phyloP scores from a whole-genome alignment of 1,140 invertebrate genomes.

The Potamilus streckersoni region DNA sequence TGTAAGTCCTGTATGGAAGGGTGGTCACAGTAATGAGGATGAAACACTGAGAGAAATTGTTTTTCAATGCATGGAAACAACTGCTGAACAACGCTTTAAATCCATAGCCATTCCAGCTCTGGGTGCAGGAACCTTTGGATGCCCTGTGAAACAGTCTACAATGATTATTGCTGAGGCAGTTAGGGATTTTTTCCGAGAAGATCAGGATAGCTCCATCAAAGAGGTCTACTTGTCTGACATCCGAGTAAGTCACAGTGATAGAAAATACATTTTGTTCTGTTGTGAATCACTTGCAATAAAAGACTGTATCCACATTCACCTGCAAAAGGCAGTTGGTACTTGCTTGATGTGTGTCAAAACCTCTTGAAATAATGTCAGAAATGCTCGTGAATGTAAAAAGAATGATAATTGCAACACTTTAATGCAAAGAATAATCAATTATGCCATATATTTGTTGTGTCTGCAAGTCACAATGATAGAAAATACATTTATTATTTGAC shows the following conservation, averaged over 20 bases:
- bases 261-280: too few species aligned
- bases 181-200: conserved; percentile 24
- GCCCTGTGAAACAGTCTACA: conserved; percentile 12
- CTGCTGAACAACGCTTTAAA: conserved; percentile 1
- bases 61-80: conserved; percentile 13
- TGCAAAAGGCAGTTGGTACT: too few species aligned
- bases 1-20: conserved; percentile 26
- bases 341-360: too few species aligned
- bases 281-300: too few species aligned
- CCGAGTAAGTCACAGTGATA: neutral
- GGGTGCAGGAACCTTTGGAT: conserved; percentile 20
- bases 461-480: too few species aligned
- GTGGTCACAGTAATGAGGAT: conserved; percentile 8
- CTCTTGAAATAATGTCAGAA: too few species aligned
- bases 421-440: too few species aligned
- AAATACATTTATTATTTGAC: too few species aligned
- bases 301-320: too few species aligned
- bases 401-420: too few species aligned
- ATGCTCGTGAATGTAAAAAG: too few species aligned
- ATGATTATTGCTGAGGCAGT: conserved; percentile 15
- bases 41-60: conserved; percentile 17
- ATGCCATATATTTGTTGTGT: too few species aligned
- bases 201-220: conserved; percentile 10
- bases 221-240: conserved; percentile 20
- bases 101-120: conserved; percentile 37